Percentiles rank a stretch among this genome's conserved stretches.
phyloP scores from a whole-genome alignment of 1,140 invertebrate species.

The Papilio dardanus region DNA sequence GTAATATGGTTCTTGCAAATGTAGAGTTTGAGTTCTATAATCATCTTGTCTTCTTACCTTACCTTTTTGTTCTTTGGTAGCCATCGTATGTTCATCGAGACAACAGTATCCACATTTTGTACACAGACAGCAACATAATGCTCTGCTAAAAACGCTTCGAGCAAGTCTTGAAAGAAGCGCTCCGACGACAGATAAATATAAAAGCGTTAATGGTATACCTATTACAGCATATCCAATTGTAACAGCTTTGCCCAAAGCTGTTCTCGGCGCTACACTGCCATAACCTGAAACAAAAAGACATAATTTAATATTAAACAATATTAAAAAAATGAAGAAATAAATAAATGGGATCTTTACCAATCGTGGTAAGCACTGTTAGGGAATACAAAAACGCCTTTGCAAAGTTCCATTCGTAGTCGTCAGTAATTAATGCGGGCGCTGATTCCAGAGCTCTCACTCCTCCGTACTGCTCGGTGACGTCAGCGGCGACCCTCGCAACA shows the following conservation, averaged over 20 bases:
- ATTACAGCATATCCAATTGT: conserved; percentile 95
- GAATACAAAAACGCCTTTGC: conserved; percentile 97
- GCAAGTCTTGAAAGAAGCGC: conserved; percentile 92
- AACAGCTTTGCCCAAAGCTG: conserved; percentile 91
- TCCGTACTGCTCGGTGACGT: conserved; percentile 83
- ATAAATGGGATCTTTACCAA: conserved; percentile 88
- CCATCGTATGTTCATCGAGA: conserved; percentile 91
- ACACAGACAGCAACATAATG: conserved; percentile 91
- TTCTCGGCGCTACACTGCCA: conserved; percentile 92
- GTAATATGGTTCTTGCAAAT: conserved; percentile 91
- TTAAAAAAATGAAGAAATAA: too few relatives aligned
- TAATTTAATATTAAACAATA: too few relatives aligned
- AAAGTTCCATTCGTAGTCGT: conserved; percentile 94
- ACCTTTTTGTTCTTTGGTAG: conserved; percentile 90
- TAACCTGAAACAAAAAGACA: conserved; percentile 86
- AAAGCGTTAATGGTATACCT: conserved; percentile 95
- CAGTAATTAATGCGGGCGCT: conserved; percentile 79
- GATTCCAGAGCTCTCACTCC: conserved; percentile 75
- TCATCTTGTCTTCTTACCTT: conserved; percentile 90
- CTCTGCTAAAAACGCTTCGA: conserved; percentile 92
- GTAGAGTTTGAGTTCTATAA: conserved; percentile 86
- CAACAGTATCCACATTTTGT: conserved; percentile 93
- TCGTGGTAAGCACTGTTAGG: conserved; percentile 97
- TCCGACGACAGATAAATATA: conserved; percentile 93
- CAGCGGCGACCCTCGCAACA: conserved; percentile 89